phyloP scores from a whole-genome alignment of 1,140 invertebrate genomes.

The Sogatella furcifera region DNA sequence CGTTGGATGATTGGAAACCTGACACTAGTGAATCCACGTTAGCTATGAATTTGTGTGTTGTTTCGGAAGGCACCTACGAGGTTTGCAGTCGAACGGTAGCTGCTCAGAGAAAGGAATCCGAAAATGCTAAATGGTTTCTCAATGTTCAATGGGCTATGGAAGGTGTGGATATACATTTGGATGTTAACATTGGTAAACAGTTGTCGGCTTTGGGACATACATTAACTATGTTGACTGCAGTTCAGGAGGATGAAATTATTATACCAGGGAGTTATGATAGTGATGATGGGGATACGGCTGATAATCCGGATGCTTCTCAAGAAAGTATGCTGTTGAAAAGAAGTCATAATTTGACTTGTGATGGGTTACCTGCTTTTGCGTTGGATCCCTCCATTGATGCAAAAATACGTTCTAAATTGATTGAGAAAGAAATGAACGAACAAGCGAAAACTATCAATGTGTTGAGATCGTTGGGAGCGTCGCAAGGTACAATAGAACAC shows the following conservation, averaged over 20 bases:
- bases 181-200: constrained; percentile 93
- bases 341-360: constrained; percentile 46
- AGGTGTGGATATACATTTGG: constrained; percentile 93
- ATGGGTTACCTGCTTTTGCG: constrained; percentile 70
- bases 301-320: constrained; percentile 25
- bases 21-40: constrained; percentile 51
- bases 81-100: constrained; percentile 86
- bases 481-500: constrained; percentile 80
- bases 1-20: constrained; percentile 95
- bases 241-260: constrained; percentile 65
- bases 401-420: constrained; percentile 80
- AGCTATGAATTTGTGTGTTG: constrained; percentile 88
- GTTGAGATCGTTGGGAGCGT: constrained; percentile 76
- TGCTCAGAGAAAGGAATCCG: constrained; percentile 55
- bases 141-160: constrained; percentile 99
- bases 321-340: constrained; percentile 54
- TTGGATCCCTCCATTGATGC: constrained; percentile 78
- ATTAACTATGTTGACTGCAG: constrained; percentile 79
- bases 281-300: constrained; percentile 39
- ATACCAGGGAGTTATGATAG: constrained; percentile 61
- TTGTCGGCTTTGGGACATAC: constrained; percentile 87
- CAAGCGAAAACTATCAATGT: constrained; percentile 91
- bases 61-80: constrained; percentile 96
- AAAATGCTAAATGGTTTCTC: constrained; percentile 96
- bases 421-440: constrained; percentile 95